phyloP scores from a whole-genome alignment of 1,140 invertebrate species.

The Octopus sinensis region DNA sequence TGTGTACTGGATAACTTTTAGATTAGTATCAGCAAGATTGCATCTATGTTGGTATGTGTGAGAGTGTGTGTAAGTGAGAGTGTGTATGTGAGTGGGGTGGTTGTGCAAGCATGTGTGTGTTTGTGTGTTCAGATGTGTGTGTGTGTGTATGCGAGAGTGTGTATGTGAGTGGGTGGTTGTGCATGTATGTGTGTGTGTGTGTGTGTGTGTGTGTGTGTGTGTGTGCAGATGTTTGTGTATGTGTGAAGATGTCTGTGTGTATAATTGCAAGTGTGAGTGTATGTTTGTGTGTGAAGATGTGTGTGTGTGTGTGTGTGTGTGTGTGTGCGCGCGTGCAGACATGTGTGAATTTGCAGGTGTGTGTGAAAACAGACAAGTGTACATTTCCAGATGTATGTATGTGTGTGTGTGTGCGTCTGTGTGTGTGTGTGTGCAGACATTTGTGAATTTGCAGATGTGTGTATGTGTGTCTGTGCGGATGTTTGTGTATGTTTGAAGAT shows the following conservation, averaged over 20 bases:
- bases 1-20: too few relatives aligned
- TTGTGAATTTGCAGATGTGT: background rate
- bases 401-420: background rate
- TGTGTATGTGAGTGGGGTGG: background rate
- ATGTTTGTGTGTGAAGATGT: background rate
- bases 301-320: background rate
- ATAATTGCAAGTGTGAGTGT: background rate
- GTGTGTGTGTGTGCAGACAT: background rate
- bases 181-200: background rate
- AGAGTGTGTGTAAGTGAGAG: background rate
- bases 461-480: background rate
- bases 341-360: background rate
- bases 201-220: background rate
- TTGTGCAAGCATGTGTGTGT: too few relatives aligned
- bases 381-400: background rate
- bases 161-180: background rate
- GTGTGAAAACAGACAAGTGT: background rate
- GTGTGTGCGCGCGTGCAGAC: background rate
- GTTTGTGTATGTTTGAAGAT: background rate
- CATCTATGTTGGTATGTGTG: background rate
- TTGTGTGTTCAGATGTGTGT: too few relatives aligned
- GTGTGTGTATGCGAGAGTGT: background rate
- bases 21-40: too few relatives aligned
- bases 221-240: background rate
- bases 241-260: background rate